Evolutionary conservation across 2,113 vertebrate genomes (phyloP), one percentile per base, ranked within the genome.

Genomic region (Ceyx cyanopectus): DNA sequence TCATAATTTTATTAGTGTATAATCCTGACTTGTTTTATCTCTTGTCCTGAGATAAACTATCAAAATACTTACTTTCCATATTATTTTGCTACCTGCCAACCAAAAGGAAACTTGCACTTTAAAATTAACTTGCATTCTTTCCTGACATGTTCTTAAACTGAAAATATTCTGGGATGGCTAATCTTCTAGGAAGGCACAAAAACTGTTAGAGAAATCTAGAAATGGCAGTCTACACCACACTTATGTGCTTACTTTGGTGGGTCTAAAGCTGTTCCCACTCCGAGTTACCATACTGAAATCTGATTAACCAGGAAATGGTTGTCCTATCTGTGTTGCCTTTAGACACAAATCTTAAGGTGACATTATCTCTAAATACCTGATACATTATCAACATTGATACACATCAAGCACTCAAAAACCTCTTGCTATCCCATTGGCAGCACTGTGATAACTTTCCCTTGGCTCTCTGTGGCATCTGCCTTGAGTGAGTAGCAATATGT

Each of bases 361-460:
- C 16, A 37, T 70, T 27, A 29, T 37, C 65, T 37, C 14, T 43
- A 48, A n/a, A 34, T 45, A 54, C 7, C 10, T 2, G 27, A 19
- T 43, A 19, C 3, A 4, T 87, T 45, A 53, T 85, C 66, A 58
- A 45, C 11, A 5, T 62, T 3, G 0, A 17, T 48, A 37, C 14
- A 34, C 0, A 0, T 53, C 48, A 65, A 30, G 37, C 27, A 50
- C 3, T 74, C n/a, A 24, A 12, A 65, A 89, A 81, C 14, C 29
- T 77, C 24, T 41, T 0, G 0, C 46, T 81, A 3, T 58, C 51
- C 8, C 19, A 15, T 9, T 9, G 48, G 34, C 65, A 87, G 27
- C n/a, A 7, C 51, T 62, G 29, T 30, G 54, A 23, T 16, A 41
- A 14, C 15, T 54, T 82, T 58, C 74, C 37, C 57, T 70, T 6